Base-by-base conservation (phyloP, 2,888 invertebrate genomes). In the Dynastes maya region DNA sequence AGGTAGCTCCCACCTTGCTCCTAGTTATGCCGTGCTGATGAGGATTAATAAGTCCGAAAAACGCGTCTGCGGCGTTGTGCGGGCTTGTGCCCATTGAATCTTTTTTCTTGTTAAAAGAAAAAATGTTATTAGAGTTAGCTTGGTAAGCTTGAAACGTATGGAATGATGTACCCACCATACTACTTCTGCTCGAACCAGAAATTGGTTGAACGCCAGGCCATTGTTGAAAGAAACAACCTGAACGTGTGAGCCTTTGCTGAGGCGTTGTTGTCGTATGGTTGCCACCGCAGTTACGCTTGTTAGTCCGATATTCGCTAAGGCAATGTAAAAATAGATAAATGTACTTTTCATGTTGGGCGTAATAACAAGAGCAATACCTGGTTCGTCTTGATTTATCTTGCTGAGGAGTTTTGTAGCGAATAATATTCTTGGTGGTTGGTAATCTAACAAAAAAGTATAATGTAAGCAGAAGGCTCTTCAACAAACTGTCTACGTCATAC, bases 271-370 rank as follows among this genome's bases (percentile, higher is more conserved):
- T 88, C 0, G 95, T 95, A 86, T 95, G 95, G 79, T 93, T 92
- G 0, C 95, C 95, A 37, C 95, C 95, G 82, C 94, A 95, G 86
- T 95, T 95, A 0, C 95, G 93, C 87, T 93, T 94, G 86, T 93
- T 92, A 1, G 93, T 85, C 83, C 93, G 89, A 82, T 89, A 89
- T 58, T 85, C 85, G 1, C 87, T 87, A 40, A 1, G 76, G 79
- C 63, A 13, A 16, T 5, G 16, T 1, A 13, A 53, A 58, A 77
- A 32, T 6, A 64, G 4, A 45, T 11, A 13, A 71, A 1, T 27
- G 22, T 4, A 65, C 6, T 4, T 16, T 37, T 5, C 32, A 5
- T 6, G 8, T 4, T 8, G 22, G 13, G 16, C 16, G 45, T 6
- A 22, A 2, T 29, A 49, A 63, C 22, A 13, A 2, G 8, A 16